Base-by-base conservation (phyloP, 2,888 invertebrate species). In the Orchesellides sinensis region DNA sequence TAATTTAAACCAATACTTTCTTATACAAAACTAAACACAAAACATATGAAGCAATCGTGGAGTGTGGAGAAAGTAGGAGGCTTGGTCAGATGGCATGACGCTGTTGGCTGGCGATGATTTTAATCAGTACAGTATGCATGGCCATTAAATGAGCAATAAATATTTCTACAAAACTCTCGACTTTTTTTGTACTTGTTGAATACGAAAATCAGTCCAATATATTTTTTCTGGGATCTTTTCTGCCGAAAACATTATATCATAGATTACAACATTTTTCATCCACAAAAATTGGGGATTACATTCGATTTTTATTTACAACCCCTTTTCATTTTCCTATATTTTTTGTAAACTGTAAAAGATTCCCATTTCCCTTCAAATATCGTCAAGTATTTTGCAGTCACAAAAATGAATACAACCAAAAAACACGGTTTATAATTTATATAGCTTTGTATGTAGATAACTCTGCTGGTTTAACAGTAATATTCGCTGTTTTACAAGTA, bases 121-220 rank as follows among this genome's bases (percentile, higher is more conserved):
- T 52, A 23, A 52, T 52, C 40, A 40, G n/a, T n/a, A 10, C 10
- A 8, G n/a, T 40, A 40, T 40, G 10, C 52, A 52, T 52, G 52
- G 21, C n/a, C 2, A 17, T 17, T 29, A 21, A 8, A 10, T 61
- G 61, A 17, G 32, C 32, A 61, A 35, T 29, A 61, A 61, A 4
- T 56, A 6, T 35, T 17, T 29, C 29, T 56, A 14, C 61, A 35
- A 61, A 61, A 12, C 40, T n/a, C 10, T 23, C 59, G 1, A 27
- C 5, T 25, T 23, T 47, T 77, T 68, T 68, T 77, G 77, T 77
- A 77, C 77, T 75, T 77, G 56, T 77, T 77, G 59, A 77, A 77
- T 77, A 77, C 77, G 77, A 77, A 77, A 77, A 77, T 77, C 77
- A 77, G 77, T 77, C 77, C 77, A 77, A 77, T 77, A 77, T 77